Base-by-base conservation (phyloP, 2,113 vertebrate species). In the Emydocephalus ijimae region DNA sequence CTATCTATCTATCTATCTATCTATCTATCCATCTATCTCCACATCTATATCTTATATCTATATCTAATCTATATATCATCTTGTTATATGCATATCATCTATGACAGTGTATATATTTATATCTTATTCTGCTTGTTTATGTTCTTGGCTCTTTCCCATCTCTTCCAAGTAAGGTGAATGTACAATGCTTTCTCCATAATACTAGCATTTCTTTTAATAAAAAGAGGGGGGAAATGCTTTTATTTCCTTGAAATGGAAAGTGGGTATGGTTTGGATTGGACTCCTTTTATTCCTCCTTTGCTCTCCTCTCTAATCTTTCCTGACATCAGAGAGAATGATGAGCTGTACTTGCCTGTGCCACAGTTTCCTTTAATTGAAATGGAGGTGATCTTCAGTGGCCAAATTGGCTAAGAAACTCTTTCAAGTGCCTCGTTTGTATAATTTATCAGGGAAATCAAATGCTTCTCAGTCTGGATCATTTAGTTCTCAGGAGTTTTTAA, bases 301-400 rank as follows among this genome's bases (percentile, higher is more conserved):
- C 93, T 96, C 88, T 96, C 90, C 90, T 97, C 93, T 92, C 95
- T 95, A 96, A 96, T 95, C 94, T 96, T 96, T 93, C 89, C 94
- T 96, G 96, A 96, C 95, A 97, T 95, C 69, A 94, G 93, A 94
- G 95, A 96, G 97, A 97, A 96, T 96, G 96, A 96, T 95, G 96
- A 94, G 93, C 97, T 97, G 97, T 96, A 57, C 92, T 96, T 94
- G 95, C 94, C 4, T 1, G 45, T 95, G 94, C 96, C 94, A 94
- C 96, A 94, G 95, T 97, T 97, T 94, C 92, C 92, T 96, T 95
- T 97, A 97, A 98, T 97, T 97, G 97, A 97, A 98, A 97, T 94
- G 93, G 94, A 96, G 95, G 95, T 74, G 5, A 96, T 96, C 96
- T 55, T 89, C 97, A 52, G 96, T 94, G 89, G 96, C 93, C 97